Evolutionary conservation across 2,113 vertebrate genomes (phyloP), one percentile per base, ranked within the genome.

Genomic region (Oncorhynchus kisutch): DNA sequence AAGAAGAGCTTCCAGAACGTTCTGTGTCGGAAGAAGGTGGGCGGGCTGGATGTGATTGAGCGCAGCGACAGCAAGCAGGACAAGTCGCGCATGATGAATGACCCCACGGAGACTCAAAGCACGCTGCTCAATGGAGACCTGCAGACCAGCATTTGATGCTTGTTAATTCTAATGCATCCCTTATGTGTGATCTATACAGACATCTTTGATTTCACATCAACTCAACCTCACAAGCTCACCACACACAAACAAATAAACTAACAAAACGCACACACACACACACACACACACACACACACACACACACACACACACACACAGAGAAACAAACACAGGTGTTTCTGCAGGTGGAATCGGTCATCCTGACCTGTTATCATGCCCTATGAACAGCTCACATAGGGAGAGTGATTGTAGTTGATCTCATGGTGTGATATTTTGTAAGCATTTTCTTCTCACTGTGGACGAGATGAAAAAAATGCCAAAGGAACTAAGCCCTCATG

Each of bases 1-100:
- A 98, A 97, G 91, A 99, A 99, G 92, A 99, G 97, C 87, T 99
- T 99, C 89, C 96, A 98, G 94, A 99, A 99, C 1, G 97, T 99
- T 12, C 92, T 99, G 69, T 98, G 97, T 86, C 88, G 98, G 78
- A 93, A 96, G 83, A 97, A 96, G 91, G 95, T 94, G 39, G 91
- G 95, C 0, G 95, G 97, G 64, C 90, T 97, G 80, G 96, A 98
- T 0, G 97, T 98, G 66, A 93, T 86, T 0, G 97, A 99, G 31
- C 91, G 94, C 70, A 99, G 96, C 1, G 96, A 98, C 84, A 99
- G 97, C 90, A 95, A 95, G 79, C 95, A 97, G 90, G 95, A 98
- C 84, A 97, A 96, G 73, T 94, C 96, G 27, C 92, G 95, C 68
- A 94, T 96, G 88, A 91, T 90, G 70, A 96, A 96, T 0, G 96